Percentiles rank a stretch among this genome's conserved stretches.
Conservation (phyloP, 2,888 invertebrate genomes). For the Pedicia rivosa region DNA sequence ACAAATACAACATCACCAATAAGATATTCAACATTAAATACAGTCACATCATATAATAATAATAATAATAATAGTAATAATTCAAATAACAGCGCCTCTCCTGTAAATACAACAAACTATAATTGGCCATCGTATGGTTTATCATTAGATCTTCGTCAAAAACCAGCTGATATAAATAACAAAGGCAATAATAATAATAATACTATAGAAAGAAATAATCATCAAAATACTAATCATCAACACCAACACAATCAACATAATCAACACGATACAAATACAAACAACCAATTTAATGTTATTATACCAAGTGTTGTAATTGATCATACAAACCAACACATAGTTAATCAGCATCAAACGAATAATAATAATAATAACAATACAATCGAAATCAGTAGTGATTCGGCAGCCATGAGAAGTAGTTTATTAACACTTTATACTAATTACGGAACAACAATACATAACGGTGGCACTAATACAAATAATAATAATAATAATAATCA, state of each 20-base stretch:
- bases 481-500: conserved; percentile 1
- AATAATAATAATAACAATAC: conserved; percentile 2
- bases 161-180: conserved; percentile 3
- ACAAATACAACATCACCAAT: neutral
- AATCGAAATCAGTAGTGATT: conserved; percentile 5
- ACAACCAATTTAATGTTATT: too few species aligned
- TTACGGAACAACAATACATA: conserved; percentile 5
- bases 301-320: too few species aligned
- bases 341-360: neutral
- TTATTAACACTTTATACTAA: conserved; percentile 5
- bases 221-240: too few species aligned
- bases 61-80: conserved; percentile 2
- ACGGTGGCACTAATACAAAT: neutral
- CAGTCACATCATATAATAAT: neutral
- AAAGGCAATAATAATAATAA: neutral
- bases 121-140: conserved; percentile 3
- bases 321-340: too few species aligned
- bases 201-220: neutral
- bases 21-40: neutral
- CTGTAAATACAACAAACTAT: neutral
- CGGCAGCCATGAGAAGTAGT: conserved; percentile 6
- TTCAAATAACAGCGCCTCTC: neutral
- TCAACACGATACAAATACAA: too few species aligned
- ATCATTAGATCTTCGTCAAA: conserved; percentile 7
- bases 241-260: too few species aligned